Evolutionary conservation across 1,140 invertebrate species (phyloP), one percentile per base, ranked within the genome.

Genomic region (Bombus sylvicola): DNA sequence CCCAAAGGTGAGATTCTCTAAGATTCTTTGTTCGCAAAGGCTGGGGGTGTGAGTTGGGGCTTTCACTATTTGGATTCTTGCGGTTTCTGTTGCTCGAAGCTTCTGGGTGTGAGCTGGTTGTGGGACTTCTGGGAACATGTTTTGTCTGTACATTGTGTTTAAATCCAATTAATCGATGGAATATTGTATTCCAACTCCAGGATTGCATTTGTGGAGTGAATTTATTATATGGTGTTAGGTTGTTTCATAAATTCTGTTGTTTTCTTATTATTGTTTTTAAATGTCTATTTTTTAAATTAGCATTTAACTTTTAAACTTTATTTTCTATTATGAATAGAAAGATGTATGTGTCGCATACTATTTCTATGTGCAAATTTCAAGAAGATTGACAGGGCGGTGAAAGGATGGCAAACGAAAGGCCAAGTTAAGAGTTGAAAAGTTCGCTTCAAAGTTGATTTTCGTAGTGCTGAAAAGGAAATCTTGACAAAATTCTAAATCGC

Each of bases 1-100:
- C 89, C 1, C 83, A 84, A 15, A 82, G 89, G 89, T 90, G 71
- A n/a, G 80, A 64, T 39, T 66, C 25, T 3, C 43, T 18, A 1
- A 47, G 47, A 15, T 53, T 28, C 1, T 41, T 3, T 77, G 0
- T 18, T 39, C 3, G 3, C 0, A 0, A 31, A 34, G 18, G 25
- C 25, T 25, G 3, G 25, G 9, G 12, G 6, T 25, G n/a, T n/a
- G 13, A 28, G 37, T 12, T 71, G 43, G 18, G 22, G 41, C 71
- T 71, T 13, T 59, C 6, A 6, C 15, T 41, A 28, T 25, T n/a
- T 37, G 31, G 15, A 12, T 39, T 64, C n/a, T 82, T 37, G 47
- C 22, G 5, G 15, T 82, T 71, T 31, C 5, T 68, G 31, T 59
- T 41, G 39, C 39, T 82, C n/a, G 57, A 64, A 73, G 39, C n/a